A percentile compares a stretch with the other conserved stretches of the same genome.
Evolutionary conservation across 2,888 invertebrate genomes (phyloP).

Genomic region (Luffia ferchaultella): DNA sequence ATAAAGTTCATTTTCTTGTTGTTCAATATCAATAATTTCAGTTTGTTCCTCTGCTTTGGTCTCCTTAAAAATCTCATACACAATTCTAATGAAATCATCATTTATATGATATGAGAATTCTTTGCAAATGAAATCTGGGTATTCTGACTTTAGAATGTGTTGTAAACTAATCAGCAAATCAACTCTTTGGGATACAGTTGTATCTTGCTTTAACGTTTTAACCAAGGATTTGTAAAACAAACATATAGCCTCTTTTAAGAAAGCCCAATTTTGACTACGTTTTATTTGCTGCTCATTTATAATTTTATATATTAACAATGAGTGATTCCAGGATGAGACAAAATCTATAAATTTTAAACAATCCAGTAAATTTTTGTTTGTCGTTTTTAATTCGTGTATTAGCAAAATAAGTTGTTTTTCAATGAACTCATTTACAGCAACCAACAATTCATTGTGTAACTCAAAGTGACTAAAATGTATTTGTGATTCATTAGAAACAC

Average conservation of each 20-base stretch:
- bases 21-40: slow-evolving; percentile 27
- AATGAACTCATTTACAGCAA: neutral
- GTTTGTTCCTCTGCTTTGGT: slow-evolving; percentile 33
- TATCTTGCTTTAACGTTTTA: slow-evolving; percentile 23
- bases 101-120: slow-evolving; percentile 7
- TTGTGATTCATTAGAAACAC: neutral
- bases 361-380: slow-evolving; percentile 21
- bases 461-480: neutral
- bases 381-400: slow-evolving; percentile 17
- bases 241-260: slow-evolving; percentile 23
- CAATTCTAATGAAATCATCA: slow-evolving; percentile 33
- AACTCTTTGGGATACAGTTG: slow-evolving; percentile 27
- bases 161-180: slow-evolving; percentile 26
- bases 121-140: neutral
- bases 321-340: slow-evolving; percentile 28
- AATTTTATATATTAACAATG: slow-evolving; percentile 26
- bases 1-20: neutral
- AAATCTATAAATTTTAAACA: slow-evolving; percentile 26
- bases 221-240: slow-evolving; percentile 25
- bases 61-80: slow-evolving; percentile 35
- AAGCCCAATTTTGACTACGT: slow-evolving; percentile 20
- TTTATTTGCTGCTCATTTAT: slow-evolving; percentile 21
- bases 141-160: neutral
- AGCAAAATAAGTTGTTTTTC: neutral
- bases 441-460: neutral